These are phyloP conservation scores for Bellardia bayeri DNA, from an alignment of 2,888 invertebrate genomes.

Conservation along the genomic window DNA sequence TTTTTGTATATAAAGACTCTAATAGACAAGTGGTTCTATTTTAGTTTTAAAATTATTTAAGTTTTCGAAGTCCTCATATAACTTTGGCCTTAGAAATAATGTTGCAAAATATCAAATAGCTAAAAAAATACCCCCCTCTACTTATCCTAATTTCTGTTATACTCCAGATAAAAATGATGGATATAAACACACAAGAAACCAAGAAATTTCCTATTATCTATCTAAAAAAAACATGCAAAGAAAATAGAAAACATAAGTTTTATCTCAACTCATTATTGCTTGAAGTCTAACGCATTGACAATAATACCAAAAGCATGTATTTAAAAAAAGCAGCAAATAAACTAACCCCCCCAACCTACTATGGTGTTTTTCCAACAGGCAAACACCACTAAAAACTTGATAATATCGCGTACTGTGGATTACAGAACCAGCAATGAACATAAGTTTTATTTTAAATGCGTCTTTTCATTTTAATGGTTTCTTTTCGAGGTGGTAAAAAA, in stretches of 20 bases:
- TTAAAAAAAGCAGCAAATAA: not conserved
- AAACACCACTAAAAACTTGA: constrained; percentile 9
- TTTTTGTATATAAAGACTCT: too few relatives aligned
- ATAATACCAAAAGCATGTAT: not conserved
- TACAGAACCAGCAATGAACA: not conserved
- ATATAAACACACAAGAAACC: not conserved
- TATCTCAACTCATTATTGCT: constrained; percentile 14
- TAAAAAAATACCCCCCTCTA: too few relatives aligned
- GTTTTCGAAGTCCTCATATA: too few relatives aligned
- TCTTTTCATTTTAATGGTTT: constrained; percentile 48
- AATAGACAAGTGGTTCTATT: too few relatives aligned
- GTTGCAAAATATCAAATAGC: too few relatives aligned
- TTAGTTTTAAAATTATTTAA: too few relatives aligned
- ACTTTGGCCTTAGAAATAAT: too few relatives aligned
- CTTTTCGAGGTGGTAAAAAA: constrained; percentile 69
- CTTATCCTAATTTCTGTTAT: too few relatives aligned
- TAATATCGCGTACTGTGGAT: not conserved
- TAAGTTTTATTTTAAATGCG: not conserved
- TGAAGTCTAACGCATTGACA: not conserved
- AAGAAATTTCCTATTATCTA: constrained; percentile 4
- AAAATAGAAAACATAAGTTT: constrained; percentile 19
- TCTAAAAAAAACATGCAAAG: not conserved
- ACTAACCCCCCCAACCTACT: not conserved
- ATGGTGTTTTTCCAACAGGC: not conserved
- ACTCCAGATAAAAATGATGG: not conserved